These are phyloP conservation scores for Tachysurus fulvidraco DNA, from an alignment of 2,113 vertebrate genomes.

Conservation along the genomic window DNA sequence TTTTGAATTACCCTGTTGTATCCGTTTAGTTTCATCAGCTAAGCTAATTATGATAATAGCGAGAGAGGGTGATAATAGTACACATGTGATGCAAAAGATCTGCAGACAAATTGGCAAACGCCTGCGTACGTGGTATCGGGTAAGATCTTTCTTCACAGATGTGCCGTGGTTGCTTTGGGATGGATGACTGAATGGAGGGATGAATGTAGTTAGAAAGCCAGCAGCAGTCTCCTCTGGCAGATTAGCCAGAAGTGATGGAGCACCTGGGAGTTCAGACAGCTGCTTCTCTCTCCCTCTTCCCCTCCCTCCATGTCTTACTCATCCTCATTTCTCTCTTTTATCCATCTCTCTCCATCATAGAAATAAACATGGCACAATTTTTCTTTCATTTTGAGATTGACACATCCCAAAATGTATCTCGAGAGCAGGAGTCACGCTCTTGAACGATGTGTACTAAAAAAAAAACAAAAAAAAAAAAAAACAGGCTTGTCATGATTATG, in stretches of 20 bases:
- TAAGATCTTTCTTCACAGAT: slow-evolving; percentile 56
- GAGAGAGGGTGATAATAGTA: not conserved
- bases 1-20: not conserved
- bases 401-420: slow-evolving; percentile 3
- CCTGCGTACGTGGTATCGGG: not conserved
- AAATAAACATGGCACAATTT: not conserved
- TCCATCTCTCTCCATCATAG: not conserved
- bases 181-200: slow-evolving; percentile 14
- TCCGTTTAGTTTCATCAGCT: not conserved
- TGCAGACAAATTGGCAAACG: not conserved
- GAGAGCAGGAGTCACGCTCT: slow-evolving; percentile 23
- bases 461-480: not conserved
- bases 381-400: not conserved
- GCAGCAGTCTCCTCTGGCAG: slow-evolving; percentile 50
- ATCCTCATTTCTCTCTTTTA: not conserved
- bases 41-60: slow-evolving; percentile 38
- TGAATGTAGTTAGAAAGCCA: slow-evolving; percentile 18
- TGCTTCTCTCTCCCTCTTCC: not conserved
- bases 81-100: not conserved
- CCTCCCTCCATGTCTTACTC: slow-evolving; percentile 1
- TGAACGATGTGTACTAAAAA: not conserved
- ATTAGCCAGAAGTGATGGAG: slow-evolving; percentile 42
- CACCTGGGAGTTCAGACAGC: slow-evolving; percentile 49
- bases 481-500: not conserved
- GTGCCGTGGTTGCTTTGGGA: slow-evolving; percentile 32